Evolutionary conservation across 2,797 vertebrate species (phyloP), one percentile per base, ranked within the genome.

Genomic region (Thalassophryne amazonica): DNA sequence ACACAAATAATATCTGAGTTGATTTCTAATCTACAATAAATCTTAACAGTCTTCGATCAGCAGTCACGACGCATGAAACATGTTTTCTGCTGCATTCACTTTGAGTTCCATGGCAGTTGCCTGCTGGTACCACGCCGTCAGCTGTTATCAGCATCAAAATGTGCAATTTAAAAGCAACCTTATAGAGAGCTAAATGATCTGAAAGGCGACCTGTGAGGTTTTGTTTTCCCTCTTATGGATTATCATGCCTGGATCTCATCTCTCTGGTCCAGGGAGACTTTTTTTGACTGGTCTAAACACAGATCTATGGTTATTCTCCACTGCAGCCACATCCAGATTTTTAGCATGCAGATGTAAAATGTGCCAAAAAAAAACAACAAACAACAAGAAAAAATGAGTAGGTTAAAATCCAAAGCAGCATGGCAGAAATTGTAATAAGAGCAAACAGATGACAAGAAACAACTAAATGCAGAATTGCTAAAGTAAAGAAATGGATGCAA

Each of bases 1-100:
- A n/a, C n/a, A 40, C 13, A 32, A 5, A 33, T 36, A 4, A 24
- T 50, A 12, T 35, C 29, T n/a, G 16, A 40, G 53, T 38, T 50
- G n/a, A n/a, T 20, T 58, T 47, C 32, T 2, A 21, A 8, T 57
- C 39, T 5, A 62, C 48, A 75, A 38, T 24, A 64, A 75, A 63
- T 27, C 42, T 57, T 68, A 83, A 79, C 81, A 81, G 80, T 80
- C 71, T 76, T 73, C 28, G 47, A 48, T 66, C 30, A 66, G 64
- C 56, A 58, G 47, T 67, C 43, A 47, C 52, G 56, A 53, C 48
- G 30, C 43, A 34, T 28, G n/a, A 14, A 32, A 22, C 24, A n/a
- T n/a, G n/a, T n/a, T n/a, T 39, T 64, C 46, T 42, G 52, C 55
- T 73, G 68, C 31, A 52, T 6, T 10, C 22, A 31, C 2, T 31